A percentile compares a stretch with the other conserved stretches of the same genome.
phyloP scores from a whole-genome alignment of 2,888 invertebrate species.

The Drymonia ruficornis region DNA sequence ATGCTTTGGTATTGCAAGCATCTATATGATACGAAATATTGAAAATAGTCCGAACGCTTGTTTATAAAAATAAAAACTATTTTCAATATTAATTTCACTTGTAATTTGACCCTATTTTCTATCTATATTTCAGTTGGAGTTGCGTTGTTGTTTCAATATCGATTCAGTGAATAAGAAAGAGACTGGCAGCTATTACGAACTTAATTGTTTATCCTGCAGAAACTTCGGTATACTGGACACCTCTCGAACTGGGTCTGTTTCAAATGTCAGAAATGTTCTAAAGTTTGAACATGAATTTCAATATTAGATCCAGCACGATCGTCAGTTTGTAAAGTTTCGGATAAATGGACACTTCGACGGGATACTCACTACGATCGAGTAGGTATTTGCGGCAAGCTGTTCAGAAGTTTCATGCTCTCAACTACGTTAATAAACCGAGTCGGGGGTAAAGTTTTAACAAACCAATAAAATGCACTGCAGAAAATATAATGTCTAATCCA shows the following conservation, averaged over 20 bases:
- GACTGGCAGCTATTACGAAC: neutral
- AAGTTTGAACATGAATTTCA: slow-evolving; percentile 42
- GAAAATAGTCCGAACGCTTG: too few species aligned
- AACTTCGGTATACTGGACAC: neutral
- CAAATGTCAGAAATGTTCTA: slow-evolving; percentile 1
- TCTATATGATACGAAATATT: too few species aligned
- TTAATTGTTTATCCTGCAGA: neutral
- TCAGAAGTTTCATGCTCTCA: slow-evolving; percentile 35
- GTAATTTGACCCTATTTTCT: too few species aligned
- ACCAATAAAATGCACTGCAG: slow-evolving; percentile 9
- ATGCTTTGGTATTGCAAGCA: too few species aligned
- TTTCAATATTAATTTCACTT: too few species aligned
- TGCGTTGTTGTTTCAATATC: too few species aligned
- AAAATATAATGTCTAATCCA: neutral
- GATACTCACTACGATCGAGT: slow-evolving; percentile 39
- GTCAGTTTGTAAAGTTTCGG: slow-evolving; percentile 41
- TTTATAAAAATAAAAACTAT: too few species aligned
- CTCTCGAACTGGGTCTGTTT: slow-evolving; percentile 4
- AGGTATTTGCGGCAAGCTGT: slow-evolving; percentile 41
- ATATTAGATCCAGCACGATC: slow-evolving; percentile 37
- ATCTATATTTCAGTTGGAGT: too few species aligned
- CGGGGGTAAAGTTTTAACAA: slow-evolving; percentile 27
- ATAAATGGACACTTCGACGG: slow-evolving; percentile 32
- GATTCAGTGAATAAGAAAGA: too few species aligned
- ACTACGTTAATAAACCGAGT: slow-evolving; percentile 44